Base-by-base conservation (phyloP, 1,140 invertebrate genomes). In the Thalassaphorura encarpata region DNA sequence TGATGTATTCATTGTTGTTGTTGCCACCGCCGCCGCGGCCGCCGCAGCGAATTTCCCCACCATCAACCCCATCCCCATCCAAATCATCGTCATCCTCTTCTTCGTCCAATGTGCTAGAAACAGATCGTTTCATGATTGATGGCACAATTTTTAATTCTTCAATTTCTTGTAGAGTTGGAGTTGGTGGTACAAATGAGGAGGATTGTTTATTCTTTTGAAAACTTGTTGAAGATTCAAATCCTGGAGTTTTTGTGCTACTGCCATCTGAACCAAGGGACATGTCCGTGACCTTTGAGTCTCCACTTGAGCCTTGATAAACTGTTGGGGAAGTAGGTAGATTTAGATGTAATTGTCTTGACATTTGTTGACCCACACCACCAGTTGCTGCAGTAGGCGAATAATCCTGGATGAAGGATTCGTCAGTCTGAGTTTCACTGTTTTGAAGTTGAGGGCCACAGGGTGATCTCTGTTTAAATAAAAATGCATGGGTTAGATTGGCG, bases 401-500 rank as follows among this genome's bases (percentile, higher is more conserved):
- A 4, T 58, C 51, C 36, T 36, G 18, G 33, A 58, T 45, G n/a
- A 26, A 33, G 18, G 63, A 57, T 47, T 71, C 72, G 63, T 83
- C 82, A 2, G 82, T 84, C 70, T 84, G 82, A 0, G 82, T 83
- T 67, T 83, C 80, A 52, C 70, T 76, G 60, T 82, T 80, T n/a
- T n/a, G n/a, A n/a, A n/a, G n/a, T n/a, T n/a, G n/a, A n/a, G n/a
- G n/a, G n/a, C n/a, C n/a, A n/a, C n/a, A n/a, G n/a, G n/a, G n/a
- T n/a, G n/a, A n/a, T n/a, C n/a, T n/a, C n/a, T n/a, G n/a, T n/a
- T n/a, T n/a, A n/a, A n/a, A n/a, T n/a, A n/a, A n/a, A n/a, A n/a
- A n/a, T n/a, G n/a, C n/a, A n/a, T n/a, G n/a, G n/a, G n/a, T n/a
- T n/a, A n/a, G n/a, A n/a, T n/a, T n/a, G n/a, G n/a, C n/a, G n/a